These are phyloP conservation scores for Vulpes lagopus DNA, from an alignment of 2,113 vertebrate genomes.

Conservation along the genomic window DNA sequence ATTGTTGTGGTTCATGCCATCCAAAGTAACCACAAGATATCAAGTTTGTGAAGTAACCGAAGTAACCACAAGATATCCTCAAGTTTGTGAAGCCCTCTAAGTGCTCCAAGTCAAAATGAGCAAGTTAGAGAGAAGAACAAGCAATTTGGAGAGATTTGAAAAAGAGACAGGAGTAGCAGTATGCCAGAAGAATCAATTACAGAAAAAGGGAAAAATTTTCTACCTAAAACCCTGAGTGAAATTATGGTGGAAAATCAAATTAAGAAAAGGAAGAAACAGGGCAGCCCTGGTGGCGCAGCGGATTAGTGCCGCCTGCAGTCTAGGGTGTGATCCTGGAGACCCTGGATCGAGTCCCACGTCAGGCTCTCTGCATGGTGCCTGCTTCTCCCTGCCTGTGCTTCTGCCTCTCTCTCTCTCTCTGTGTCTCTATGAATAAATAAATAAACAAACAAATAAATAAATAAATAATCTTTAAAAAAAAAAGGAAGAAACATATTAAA, in stretches of 20 bases:
- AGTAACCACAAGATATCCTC: constrained; percentile 90
- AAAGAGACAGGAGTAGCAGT: constrained; percentile 2
- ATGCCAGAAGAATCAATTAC: constrained; percentile 55
- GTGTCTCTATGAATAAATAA: too few species aligned
- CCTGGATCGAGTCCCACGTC: too few species aligned
- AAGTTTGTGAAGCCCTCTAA: constrained; percentile 83
- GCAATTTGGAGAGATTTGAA: constrained; percentile 71
- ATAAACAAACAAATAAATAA: too few species aligned
- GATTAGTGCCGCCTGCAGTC: too few species aligned
- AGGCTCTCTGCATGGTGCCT: too few species aligned
- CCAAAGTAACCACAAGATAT: constrained; percentile 89
- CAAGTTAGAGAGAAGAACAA: constrained; percentile 55
- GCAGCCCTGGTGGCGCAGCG: too few species aligned
- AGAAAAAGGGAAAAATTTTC: constrained; percentile 66
- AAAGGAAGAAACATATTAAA: constrained; percentile 90
- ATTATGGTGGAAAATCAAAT: constrained; percentile 86
- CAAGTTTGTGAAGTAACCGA: constrained; percentile 83
- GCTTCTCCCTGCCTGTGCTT: too few species aligned
- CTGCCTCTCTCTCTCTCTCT: too few species aligned
- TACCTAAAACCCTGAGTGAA: constrained; percentile 64
- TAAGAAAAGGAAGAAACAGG: constrained; percentile 89
- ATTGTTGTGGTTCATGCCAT: constrained; percentile 90
- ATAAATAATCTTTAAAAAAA: constrained; percentile 32
- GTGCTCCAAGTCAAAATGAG: constrained; percentile 65
- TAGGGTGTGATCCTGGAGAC: too few species aligned